Evolutionary conservation across 2,113 vertebrate species (phyloP).

Genomic region (Siniperca knerii): DNA sequence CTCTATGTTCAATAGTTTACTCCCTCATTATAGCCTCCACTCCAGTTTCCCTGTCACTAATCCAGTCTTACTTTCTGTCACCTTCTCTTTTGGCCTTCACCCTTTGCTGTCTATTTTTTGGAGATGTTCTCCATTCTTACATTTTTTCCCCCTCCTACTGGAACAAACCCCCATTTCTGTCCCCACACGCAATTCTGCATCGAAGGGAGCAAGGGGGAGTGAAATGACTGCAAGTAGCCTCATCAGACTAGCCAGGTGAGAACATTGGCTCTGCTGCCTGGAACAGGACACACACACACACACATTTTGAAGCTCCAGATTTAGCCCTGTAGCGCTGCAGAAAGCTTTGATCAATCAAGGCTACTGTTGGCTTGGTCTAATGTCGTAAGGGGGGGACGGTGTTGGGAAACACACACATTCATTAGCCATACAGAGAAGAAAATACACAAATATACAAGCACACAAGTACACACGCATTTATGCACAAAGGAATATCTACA

Average conservation of each 20-base stretch:
- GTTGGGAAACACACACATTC: constrained; percentile 9
- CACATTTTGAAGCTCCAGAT: constrained; percentile 20
- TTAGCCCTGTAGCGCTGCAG: constrained; percentile 25
- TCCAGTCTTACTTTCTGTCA: not conserved
- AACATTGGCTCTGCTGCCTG: constrained; percentile 35
- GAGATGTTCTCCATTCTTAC: not conserved
- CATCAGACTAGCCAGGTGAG: constrained; percentile 42
- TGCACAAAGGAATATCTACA: not conserved
- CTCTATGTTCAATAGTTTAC: not conserved
- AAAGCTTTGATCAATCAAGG: constrained; percentile 58
- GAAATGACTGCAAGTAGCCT: constrained; percentile 24
- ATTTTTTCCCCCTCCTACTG: not conserved
- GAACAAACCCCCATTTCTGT: constrained; percentile 22
- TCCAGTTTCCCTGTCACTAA: not conserved
- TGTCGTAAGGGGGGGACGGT: not conserved
- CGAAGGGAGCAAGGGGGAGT: constrained; percentile 20
- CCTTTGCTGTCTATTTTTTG: not conserved
- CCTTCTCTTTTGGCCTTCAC: not conserved
- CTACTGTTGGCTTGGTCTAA: constrained; percentile 1
- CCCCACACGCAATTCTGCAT: constrained; percentile 20
- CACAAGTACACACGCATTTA: not conserved
- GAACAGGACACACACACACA: constrained; percentile 5
- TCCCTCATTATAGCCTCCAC: constrained; percentile 5
- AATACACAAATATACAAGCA: not conserved
- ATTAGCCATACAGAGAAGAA: not conserved